Conservation (phyloP, 2,888 invertebrate species). For the Scrobipalpa atriplicella region DNA sequence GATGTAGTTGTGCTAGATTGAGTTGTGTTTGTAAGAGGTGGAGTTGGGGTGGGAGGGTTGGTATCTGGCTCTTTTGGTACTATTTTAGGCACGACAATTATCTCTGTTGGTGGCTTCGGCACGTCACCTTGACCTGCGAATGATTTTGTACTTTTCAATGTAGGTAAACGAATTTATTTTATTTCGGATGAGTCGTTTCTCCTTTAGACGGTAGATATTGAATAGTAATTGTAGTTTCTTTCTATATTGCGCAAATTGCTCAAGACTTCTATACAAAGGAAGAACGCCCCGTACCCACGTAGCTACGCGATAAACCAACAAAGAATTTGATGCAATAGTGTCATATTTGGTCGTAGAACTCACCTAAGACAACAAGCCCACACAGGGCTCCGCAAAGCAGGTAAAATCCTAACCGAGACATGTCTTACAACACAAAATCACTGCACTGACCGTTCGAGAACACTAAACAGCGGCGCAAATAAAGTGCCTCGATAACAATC, state of each 20-base stretch:
- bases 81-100: background rate
- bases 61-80: constrained; percentile 25
- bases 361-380: constrained; percentile 62
- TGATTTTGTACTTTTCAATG: constrained; percentile 1
- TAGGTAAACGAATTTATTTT: background rate
- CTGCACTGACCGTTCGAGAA: constrained; percentile 32
- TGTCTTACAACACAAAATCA: constrained; percentile 42
- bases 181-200: background rate
- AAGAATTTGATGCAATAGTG: constrained; percentile 45
- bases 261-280: constrained; percentile 23
- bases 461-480: constrained; percentile 55
- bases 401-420: constrained; percentile 61
- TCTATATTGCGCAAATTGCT: constrained; percentile 33
- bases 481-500: constrained; percentile 53
- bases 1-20: constrained; percentile 37
- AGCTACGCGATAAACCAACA: constrained; percentile 54
- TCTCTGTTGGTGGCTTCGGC: constrained; percentile 36
- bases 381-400: constrained; percentile 61
- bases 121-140: constrained; percentile 35
- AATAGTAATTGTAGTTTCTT: background rate
- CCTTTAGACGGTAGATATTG: background rate
- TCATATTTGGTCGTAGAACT: constrained; percentile 43
- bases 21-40: constrained; percentile 37
- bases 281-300: constrained; percentile 35
- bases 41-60: constrained; percentile 55